Conservation (phyloP, 2,113 vertebrate genomes). For the Micronycteris hirsuta region DNA sequence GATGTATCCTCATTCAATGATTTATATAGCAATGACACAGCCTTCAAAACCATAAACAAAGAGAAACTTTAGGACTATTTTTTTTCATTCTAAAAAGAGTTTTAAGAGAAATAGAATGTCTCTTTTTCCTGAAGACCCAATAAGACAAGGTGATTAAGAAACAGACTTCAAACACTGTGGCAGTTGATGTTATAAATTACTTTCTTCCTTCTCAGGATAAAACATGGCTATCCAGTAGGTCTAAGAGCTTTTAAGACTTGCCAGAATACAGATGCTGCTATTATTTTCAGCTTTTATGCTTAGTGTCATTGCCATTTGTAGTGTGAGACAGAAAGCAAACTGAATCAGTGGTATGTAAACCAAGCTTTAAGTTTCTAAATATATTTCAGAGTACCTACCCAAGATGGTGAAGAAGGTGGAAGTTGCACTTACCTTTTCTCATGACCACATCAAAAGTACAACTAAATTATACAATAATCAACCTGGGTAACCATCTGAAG, state of each 20-base stretch:
- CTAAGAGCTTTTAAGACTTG: background rate
- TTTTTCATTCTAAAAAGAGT: background rate
- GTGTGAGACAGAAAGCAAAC: background rate
- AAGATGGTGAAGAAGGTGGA: background rate
- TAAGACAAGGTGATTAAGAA: background rate
- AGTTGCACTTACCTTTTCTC: background rate
- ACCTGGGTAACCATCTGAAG: too few relatives aligned
- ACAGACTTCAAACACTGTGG: background rate
- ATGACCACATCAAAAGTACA: too few relatives aligned
- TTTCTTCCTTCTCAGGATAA: background rate
- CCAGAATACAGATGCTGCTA: background rate
- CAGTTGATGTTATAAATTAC: background rate
- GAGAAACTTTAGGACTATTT: too few relatives aligned
- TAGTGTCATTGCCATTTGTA: background rate
- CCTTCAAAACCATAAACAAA: background rate
- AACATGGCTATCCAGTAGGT: background rate
- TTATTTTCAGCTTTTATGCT: background rate
- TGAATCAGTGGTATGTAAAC: background rate
- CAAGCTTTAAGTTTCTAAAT: background rate
- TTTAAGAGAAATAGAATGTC: background rate
- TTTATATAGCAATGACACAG: background rate
- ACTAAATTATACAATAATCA: too few relatives aligned
- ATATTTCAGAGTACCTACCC: background rate
- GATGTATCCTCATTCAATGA: background rate
- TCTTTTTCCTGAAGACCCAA: background rate